These are phyloP conservation scores for Osmerus mordax DNA, from an alignment of 2,113 vertebrate species.

Conservation along the genomic window DNA sequence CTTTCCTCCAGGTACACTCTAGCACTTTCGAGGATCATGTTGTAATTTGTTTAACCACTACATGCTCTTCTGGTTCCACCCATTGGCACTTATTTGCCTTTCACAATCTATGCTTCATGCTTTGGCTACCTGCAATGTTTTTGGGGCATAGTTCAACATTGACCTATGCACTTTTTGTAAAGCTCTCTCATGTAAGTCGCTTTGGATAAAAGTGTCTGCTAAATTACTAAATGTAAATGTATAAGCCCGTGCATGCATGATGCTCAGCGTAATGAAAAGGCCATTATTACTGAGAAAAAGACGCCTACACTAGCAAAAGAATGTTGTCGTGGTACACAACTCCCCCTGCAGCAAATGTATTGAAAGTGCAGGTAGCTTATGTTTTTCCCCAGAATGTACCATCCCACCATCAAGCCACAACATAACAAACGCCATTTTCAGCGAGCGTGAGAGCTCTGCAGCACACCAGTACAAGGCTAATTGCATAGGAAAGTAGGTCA, in stretches of 20 bases:
- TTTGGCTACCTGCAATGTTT: too few relatives aligned
- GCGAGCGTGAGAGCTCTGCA: neutral
- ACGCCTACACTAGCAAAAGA: neutral
- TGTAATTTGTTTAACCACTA: too few relatives aligned
- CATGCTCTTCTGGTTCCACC: too few relatives aligned
- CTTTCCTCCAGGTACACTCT: too few relatives aligned
- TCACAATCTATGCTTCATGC: too few relatives aligned
- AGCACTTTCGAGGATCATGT: too few relatives aligned
- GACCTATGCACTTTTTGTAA: too few relatives aligned
- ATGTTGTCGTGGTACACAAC: neutral
- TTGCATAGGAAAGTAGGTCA: slow-evolving; percentile 55
- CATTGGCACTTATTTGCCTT: too few relatives aligned
- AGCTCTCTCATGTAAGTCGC: too few relatives aligned
- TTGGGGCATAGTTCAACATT: too few relatives aligned
- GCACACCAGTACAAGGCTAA: neutral
- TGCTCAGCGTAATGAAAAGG: neutral
- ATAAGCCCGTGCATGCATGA: neutral
- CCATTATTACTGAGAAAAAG: neutral
- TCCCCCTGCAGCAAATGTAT: slow-evolving; percentile 31
- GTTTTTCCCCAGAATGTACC: slow-evolving; percentile 41
- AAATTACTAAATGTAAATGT: too few relatives aligned
- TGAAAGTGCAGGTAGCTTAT: slow-evolving; percentile 14
- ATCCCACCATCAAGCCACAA: slow-evolving; percentile 1
- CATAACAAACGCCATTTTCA: slow-evolving; percentile 68
- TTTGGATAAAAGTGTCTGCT: too few relatives aligned